These are phyloP conservation scores for Athalia circularis DNA, from an alignment of 2,888 invertebrate genomes.

Conservation along the genomic window DNA sequence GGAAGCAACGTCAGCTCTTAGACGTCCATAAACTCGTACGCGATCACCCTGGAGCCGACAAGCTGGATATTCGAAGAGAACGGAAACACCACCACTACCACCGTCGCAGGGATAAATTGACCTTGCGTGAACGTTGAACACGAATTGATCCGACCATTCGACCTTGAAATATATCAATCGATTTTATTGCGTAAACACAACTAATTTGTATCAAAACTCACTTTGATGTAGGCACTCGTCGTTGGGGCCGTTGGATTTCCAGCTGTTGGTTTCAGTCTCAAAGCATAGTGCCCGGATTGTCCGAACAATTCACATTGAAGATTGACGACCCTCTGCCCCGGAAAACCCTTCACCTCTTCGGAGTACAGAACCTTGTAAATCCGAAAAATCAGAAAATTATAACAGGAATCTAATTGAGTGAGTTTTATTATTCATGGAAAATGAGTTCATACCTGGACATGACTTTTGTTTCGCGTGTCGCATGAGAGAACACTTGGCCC, in stretches of 20 bases:
- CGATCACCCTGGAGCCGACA: constrained; percentile 88
- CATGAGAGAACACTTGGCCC: constrained; percentile 85
- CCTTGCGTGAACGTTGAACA: constrained; percentile 88
- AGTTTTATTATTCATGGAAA: constrained; percentile 14
- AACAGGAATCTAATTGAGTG: neutral
- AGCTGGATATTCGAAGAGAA: constrained; percentile 89
- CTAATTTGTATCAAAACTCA: constrained; percentile 62
- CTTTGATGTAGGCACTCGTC: constrained; percentile 83
- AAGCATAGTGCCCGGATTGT: constrained; percentile 87
- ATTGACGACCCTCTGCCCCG: constrained; percentile 79
- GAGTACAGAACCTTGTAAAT: constrained; percentile 80
- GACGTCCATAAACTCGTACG: constrained; percentile 86
- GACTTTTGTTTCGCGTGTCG: constrained; percentile 77
- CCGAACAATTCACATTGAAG: constrained; percentile 89
- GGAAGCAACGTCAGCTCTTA: constrained; percentile 82
- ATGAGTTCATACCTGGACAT: constrained; percentile 74
- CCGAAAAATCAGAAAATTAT: constrained; percentile 2
- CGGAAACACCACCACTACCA: constrained; percentile 81
- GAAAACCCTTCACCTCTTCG: constrained; percentile 85
- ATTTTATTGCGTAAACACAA: neutral
- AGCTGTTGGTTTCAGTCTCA: constrained; percentile 82
- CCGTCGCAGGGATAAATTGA: constrained; percentile 90
- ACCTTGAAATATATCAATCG: constrained; percentile 76
- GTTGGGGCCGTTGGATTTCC: constrained; percentile 80
- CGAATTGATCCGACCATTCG: constrained; percentile 90